Evolutionary conservation across 2,888 invertebrate species (phyloP), one percentile per base, ranked within the genome.

Genomic region (Hofmannophila pseudospretella): DNA sequence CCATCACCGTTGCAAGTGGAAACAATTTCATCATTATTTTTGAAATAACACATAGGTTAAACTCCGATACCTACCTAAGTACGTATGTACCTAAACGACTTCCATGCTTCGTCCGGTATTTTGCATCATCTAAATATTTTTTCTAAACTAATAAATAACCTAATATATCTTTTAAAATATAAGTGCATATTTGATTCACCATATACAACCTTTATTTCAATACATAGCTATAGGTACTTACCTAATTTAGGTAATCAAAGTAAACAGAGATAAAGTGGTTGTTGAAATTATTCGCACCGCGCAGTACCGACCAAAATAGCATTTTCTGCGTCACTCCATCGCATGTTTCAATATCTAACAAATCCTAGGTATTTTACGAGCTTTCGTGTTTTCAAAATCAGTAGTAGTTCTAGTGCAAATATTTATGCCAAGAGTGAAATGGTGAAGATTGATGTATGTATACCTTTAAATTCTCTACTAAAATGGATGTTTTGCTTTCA

Each of bases 311-410:
- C 52, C 47, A 47, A 64, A 69, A 68, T 68, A 70, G 56, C 50
- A 41, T 41, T 37, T 51, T 39, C 52, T 66, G 58, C 73, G 73
- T 74, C 72, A 75, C 55, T 54, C 49, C 60, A 60, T 57, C 59
- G 61, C 51, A 39, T 44, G 48, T 44, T 38, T 42, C 39, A 26
- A 44, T n/a, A n/a, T 40, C 51, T 44, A 51, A 39, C 39, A 53
- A 44, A 48, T 38, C 40, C 30, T 14, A 2, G 27, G 32, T 13
- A 28, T 14, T 37, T 32, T 28, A 37, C 22, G 37, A 37, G 46
- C 51, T 53, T 45, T 45, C 49, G 42, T 51, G 54, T 58, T 57
- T 46, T 51, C 48, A 52, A 54, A 47, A 54, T 42, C 36, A 42
- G 42, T 46, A 44, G n/a, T n/a, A n/a, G 39, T 36, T 41, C 42